Evolutionary conservation across 2,113 vertebrate species (phyloP), one percentile per base, ranked within the genome.

Genomic region (Grus americana): DNA sequence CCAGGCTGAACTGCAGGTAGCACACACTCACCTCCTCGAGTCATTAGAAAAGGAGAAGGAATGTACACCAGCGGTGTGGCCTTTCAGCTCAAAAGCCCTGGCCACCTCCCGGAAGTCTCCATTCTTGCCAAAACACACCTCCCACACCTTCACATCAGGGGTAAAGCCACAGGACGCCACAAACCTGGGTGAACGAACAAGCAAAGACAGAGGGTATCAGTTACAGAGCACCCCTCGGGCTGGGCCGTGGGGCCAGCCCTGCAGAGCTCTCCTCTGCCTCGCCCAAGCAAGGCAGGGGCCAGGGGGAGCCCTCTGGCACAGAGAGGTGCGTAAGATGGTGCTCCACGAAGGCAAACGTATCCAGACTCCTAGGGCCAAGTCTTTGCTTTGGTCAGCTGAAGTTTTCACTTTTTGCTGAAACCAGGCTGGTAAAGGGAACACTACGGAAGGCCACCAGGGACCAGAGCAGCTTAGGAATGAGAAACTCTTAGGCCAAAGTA

Each of bases 111-210:
- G 98, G 96, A 99, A 99, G 27, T 99, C 98, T 24, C 99, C 99
- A 0, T 97, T 98, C 95, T 99, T 99, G 50, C 97, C 96, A 65
- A 99, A 99, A 97, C 98, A 99, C 57, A 99, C 98, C 83, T 99
- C 99, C 99, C 99, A 99, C 61, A 99, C 98, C 93, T 99, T 99
- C 66, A 99, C 99, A 2, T 99, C 99, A 0, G 99, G 99, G 15
- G 99, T 99, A 82, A 99, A 99, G 67, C 99, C 99, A 55, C 99
- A 99, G 0, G 99, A 99, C 2, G 98, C 99, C 30, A 99, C 99
- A 91, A 99, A 99, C 97, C 99, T 99, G 93, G 44, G 2, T 21
- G 36, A 80, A 88, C 12, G 8, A 92, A 65, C 44, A 36, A 88
- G 76, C 4, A 65, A 75, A 87, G 17, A 47, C 27, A 78, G 6